These are phyloP conservation scores for Eulemur macaco DNA, from an alignment of 2,113 vertebrate genomes.

Conservation along the genomic window DNA sequence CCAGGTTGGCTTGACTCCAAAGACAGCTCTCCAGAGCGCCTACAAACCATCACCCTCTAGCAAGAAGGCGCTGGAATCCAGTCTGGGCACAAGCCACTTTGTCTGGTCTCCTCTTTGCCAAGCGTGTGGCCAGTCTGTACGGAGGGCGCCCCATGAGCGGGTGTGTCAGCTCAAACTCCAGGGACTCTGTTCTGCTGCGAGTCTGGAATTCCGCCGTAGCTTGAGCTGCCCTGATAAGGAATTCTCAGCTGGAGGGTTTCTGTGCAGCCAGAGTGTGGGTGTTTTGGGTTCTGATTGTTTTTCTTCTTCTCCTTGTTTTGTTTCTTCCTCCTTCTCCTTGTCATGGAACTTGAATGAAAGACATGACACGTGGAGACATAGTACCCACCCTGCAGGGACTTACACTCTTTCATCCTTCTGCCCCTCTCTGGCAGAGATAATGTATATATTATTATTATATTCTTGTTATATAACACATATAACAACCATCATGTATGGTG, in stretches of 20 bases:
- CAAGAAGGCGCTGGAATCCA: not conserved
- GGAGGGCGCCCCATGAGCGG: rapidly evolving
- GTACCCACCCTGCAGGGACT: not conserved
- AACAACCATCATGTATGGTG: not conserved
- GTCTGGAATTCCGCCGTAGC: too few species aligned
- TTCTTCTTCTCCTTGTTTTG: constrained; percentile 2
- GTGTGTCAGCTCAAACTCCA: not conserved
- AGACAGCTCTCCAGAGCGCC: not conserved
- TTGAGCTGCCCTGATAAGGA: not conserved
- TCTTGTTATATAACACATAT: too few species aligned
- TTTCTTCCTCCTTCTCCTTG: not conserved
- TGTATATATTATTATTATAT: too few species aligned
- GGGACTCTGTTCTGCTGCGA: not conserved
- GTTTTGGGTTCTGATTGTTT: not conserved
- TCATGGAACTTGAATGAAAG: not conserved
- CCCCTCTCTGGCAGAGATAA: not conserved
- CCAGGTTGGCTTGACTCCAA: not conserved
- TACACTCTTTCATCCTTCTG: not conserved
- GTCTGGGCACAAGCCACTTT: not conserved
- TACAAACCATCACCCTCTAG: rapidly evolving
- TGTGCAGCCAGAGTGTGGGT: not conserved
- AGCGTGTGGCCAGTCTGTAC: rapidly evolving
- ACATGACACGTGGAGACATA: not conserved
- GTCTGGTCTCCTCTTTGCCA: not conserved
- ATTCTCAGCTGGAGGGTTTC: not conserved